Evolutionary conservation across 2,797 vertebrate species (phyloP), one percentile per base, ranked within the genome.

Genomic region (Clarias platycephalus): DNA sequence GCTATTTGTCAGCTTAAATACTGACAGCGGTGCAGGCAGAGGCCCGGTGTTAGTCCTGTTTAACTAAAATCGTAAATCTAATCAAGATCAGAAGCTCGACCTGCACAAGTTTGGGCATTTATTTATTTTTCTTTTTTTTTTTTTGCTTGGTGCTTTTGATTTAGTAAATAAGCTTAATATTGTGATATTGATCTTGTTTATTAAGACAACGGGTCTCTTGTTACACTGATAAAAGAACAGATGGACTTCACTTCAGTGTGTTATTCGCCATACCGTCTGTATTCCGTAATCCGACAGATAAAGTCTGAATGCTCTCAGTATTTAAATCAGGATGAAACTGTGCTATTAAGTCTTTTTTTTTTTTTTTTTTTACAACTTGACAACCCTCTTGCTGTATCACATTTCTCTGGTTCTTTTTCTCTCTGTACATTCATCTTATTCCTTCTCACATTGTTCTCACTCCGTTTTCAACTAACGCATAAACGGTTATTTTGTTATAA

Each of bases 391-490:
- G 86, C 83, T 84, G 85, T 83, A 58, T 87, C 58, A 85, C 44
- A 26, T 70, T 64, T 66, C 16, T 71, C 62, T 62, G 75, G 89
- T 89, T 90, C 85, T 88, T 90, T 90, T 87, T 37, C 55, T 55
- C 16, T 63, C 53, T 2, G 67, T 53, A 34, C 55, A 10, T 34
- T 44, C 28, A 26, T 72, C 37, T 70, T 60, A 62, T 74, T 80
- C 40, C 44, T 44, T 70, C 37, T 55, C n/a, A 24, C 55, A 1
- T 10, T 13, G 64, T 79, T 81, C 5, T 83, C 63, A 78, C 90
- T 88, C 90, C 84, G 90, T 90, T 89, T 84, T 89, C 90, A 84
- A 49, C 53, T 66, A 74, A 72, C 70, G 20, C 44, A 86, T 81
- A 85, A 83, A 82, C 66, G n/a, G 60, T 84, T 83, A 74, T 89